Evolutionary conservation across 64 coral and sea anemone species (phyloP).

Genomic region (Dendronephthya gigantea): DNA sequence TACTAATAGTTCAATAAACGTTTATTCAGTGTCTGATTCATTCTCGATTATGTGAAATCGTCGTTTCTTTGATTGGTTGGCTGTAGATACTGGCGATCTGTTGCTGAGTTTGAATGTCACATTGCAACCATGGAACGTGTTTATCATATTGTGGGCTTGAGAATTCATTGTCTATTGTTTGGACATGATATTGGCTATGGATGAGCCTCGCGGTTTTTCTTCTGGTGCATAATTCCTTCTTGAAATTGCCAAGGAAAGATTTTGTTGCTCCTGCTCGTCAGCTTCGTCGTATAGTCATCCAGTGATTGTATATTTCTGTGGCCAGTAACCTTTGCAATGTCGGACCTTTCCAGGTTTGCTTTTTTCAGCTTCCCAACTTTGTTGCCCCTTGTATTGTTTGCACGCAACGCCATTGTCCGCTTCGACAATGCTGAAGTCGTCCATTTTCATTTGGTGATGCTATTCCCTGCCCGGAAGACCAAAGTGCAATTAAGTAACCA

Average conservation of each 20-base stretch:
- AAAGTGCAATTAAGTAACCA: constrained; percentile 21
- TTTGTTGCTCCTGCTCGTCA: constrained; percentile 26
- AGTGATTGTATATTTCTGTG: not conserved
- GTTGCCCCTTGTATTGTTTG: not conserved
- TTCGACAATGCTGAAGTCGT: not conserved
- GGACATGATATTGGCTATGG: no score
- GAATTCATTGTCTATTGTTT: no score
- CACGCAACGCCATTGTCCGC: no score
- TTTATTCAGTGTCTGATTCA: not conserved
- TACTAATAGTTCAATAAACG: not conserved
- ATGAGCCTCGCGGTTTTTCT: no score
- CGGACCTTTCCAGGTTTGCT: not conserved
- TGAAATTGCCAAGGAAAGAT: no score
- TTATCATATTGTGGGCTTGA: not conserved
- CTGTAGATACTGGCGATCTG: not conserved
- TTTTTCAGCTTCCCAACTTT: constrained; percentile 21
- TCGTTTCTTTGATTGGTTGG: no score
- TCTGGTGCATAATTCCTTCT: no score
- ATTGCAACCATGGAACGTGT: not conserved
- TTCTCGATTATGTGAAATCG: no score
- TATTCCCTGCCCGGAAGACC: constrained; percentile 2
- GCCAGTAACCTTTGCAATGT: constrained; percentile 14
- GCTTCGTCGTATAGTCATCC: constrained; percentile 25
- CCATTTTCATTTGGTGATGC: constrained; percentile 20
- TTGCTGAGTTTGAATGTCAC: not conserved